Evolutionary conservation across 2,888 invertebrate genomes (phyloP).

Genomic region (Yponomeuta evonymella): DNA sequence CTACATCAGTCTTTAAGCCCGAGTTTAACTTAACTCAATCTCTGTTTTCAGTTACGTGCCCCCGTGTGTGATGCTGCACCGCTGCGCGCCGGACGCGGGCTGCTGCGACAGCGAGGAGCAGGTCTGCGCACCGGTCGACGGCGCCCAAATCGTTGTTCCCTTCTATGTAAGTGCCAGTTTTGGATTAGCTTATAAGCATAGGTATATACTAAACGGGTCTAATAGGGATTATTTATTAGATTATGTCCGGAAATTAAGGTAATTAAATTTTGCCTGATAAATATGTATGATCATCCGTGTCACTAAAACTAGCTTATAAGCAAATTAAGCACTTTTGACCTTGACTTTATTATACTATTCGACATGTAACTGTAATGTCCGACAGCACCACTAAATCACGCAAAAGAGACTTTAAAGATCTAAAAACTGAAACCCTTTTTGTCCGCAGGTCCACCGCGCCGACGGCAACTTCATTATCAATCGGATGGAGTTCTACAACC

Average conservation of each 20-base stretch:
- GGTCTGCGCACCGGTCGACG: constrained; percentile 86
- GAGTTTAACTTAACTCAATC: neutral
- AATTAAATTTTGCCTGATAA: no score
- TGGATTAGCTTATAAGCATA: no score
- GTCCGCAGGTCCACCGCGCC: constrained; percentile 52
- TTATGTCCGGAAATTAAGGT: no score
- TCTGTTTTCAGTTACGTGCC: constrained; percentile 79
- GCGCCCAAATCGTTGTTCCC: constrained; percentile 82
- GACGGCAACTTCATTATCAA: constrained; percentile 45
- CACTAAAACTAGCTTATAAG: no score
- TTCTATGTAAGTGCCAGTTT: constrained; percentile 84
- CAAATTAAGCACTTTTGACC: no score
- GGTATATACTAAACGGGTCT: no score
- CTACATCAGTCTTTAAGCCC: neutral
- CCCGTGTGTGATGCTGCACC: constrained; percentile 89
- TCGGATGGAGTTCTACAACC: constrained; percentile 61
- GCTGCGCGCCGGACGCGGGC: constrained; percentile 91
- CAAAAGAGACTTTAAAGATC: no score
- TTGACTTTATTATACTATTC: no score
- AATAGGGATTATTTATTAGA: no score
- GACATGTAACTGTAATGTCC: no score
- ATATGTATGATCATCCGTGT: no score
- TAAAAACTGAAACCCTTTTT: neutral
- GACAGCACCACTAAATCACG: no score
- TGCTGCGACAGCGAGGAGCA: constrained; percentile 85